phyloP scores from a whole-genome alignment of 2,113 vertebrate genomes.

The Amphiprion ocellaris region DNA sequence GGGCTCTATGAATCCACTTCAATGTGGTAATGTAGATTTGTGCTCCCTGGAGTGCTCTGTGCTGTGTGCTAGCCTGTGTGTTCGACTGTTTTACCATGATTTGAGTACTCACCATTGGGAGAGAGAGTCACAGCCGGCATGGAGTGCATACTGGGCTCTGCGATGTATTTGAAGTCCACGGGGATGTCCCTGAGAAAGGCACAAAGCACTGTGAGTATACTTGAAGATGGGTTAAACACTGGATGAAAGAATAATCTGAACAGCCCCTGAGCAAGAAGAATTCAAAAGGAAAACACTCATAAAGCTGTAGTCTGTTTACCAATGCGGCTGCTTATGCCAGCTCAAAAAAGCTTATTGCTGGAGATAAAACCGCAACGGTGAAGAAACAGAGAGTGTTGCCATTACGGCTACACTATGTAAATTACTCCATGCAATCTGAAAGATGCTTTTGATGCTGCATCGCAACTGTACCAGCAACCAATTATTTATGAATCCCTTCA shows the following conservation, averaged over 20 bases:
- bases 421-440: constrained; percentile 12
- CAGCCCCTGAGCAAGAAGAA: not conserved
- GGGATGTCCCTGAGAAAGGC: constrained; percentile 95
- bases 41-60: constrained; percentile 13
- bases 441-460: constrained; percentile 41
- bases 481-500: constrained; percentile 52
- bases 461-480: not conserved
- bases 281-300: not conserved
- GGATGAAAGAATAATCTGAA: constrained; percentile 14
- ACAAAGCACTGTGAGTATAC: constrained; percentile 44
- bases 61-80: not conserved
- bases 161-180: constrained; percentile 99
- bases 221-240: constrained; percentile 21
- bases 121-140: constrained; percentile 99
- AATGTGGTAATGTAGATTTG: constrained; percentile 32
- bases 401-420: constrained; percentile 20
- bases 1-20: constrained; percentile 4
- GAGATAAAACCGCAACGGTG: not conserved
- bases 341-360: constrained; percentile 22
- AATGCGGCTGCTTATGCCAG: not conserved
- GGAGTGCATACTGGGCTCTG: constrained; percentile 99
- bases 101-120: constrained; percentile 91
- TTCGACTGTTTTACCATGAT: constrained; percentile 19
- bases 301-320: constrained; percentile 24
- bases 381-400: not conserved